Evolutionary conservation across 2,113 vertebrate species (phyloP), one percentile per base, ranked within the genome.

Genomic region (Acrocephalus kingi): DNA sequence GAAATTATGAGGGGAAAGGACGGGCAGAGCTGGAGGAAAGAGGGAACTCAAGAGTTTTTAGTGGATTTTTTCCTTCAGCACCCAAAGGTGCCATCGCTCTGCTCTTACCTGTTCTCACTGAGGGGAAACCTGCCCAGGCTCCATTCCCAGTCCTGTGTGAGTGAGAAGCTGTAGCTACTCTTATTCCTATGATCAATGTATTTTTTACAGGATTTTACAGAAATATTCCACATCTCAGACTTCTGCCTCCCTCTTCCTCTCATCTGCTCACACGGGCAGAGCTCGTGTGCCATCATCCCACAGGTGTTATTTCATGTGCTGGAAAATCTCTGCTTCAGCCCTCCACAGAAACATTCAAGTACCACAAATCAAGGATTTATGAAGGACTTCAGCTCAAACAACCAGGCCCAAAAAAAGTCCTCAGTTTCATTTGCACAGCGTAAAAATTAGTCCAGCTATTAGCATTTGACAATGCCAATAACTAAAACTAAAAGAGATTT

Each of bases 251-350:
- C 8, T 62, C 9, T 52, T 37, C 43, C 46, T 11, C 22, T 58
- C 9, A 0, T 6, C 51, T 48, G 41, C 63, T 81, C 48, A 21
- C 39, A 14, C 2, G 22, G 35, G 17, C 37, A 84, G 37, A 62
- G 43, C 0, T 4, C 6, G 0, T 0, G 0, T 15, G 28, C 43
- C 64, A 39, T 9, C 28, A 3, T 24, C 35, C 35, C 67, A 0
- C 1, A 48, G 24, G 4, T 15, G 17, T 13, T 28, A 39, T 12
- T 93, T 64, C 10, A 10, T 11, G 10, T 24, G 55, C 63, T 27
- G 41, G 20, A 54, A 87, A 90, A 31, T 10, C 35, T 64, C 41
- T 41, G 9, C 16, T 67, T 45, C 52, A 67, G 51, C 39, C 22
- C 22, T 28, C 45, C 39, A 13, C 14, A 15, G 31, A 84, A 79